Percentiles rank a stretch among this genome's conserved stretches.
Evolutionary conservation across 2,113 vertebrate genomes (phyloP).

Genomic region (Arenaria interpres): DNA sequence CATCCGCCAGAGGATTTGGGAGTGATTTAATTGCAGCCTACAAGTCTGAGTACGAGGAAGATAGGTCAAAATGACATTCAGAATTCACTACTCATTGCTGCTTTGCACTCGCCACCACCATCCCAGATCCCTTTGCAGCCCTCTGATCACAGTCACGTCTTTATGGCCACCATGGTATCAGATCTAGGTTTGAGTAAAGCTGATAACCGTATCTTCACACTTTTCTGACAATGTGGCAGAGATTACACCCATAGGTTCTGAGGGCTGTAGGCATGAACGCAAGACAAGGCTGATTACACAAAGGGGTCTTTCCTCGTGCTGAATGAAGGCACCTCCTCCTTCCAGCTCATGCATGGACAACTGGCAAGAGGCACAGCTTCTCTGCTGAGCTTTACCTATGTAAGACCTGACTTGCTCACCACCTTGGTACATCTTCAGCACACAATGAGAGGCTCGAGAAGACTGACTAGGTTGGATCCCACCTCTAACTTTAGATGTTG

Average conservation of each 20-base stretch:
- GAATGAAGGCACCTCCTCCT: background rate
- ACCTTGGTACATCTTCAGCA: background rate
- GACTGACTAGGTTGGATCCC: background rate
- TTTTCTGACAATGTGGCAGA: background rate
- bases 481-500: background rate
- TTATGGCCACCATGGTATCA: background rate
- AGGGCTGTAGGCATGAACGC: background rate
- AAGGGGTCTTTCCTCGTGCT: background rate
- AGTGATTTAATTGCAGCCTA: background rate
- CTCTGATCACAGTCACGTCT: background rate
- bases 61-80: background rate
- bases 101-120: background rate
- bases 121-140: background rate
- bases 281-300: background rate
- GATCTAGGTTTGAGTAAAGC: background rate
- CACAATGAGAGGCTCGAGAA: background rate
- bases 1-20: background rate
- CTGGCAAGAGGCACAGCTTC: fast-evolving
- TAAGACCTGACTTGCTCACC: background rate
- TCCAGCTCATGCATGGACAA: background rate
- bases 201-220: background rate
- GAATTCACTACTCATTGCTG: background rate
- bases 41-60: background rate
- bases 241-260: background rate
- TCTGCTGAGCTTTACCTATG: background rate